Base-by-base conservation (phyloP, 2,797 vertebrate species). In the Silurus aristotelis region DNA sequence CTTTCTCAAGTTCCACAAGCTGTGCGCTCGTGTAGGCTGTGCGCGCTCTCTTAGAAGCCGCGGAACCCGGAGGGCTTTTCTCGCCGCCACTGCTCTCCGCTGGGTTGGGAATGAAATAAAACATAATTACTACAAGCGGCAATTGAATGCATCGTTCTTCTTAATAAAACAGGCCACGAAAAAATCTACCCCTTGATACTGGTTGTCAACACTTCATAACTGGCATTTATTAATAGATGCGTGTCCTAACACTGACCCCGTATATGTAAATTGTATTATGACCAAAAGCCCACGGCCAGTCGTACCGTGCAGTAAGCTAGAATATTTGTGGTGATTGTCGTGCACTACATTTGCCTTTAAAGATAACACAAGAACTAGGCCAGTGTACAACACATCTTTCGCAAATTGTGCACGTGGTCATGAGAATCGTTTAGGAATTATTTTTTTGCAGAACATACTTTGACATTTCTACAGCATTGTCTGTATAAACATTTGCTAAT, bases 181-280 rank as follows among this genome's bases (percentile, higher is more conserved):
- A 80, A 91, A 91, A 94, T 93, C 94, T 93, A 89, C 92, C 91
- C 95, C 93, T 87, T 93, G 90, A 95, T 96, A 95, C 97, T 96
- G 96, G 95, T 95, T 96, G 94, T 95, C 94, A 94, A 95, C 96
- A 94, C 96, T 98, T 97, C 96, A 96, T 98, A 97, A 97, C 94
- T 96, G 96, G 94, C 97, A 95, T 96, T 99, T 99, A 99, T 99
- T 98, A 98, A 98, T 96, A 97, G 96, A 91, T 92, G 92, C 93
- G 94, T 92, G 95, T 94, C 95, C 94, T 90, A 89, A 90, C 92
- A 92, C 92, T 96, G 96, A 95, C 96, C 94, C 88, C 93, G 92
- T 95, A 95, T 96, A 95, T 96, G 95, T 95, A 97, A 97, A 98
- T 98, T 97, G 94, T 95, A 97, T 98, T 96, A 97, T 84, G 88